A percentile compares a stretch with the other conserved stretches of the same genome.
phyloP scores from a whole-genome alignment of 2,113 vertebrate genomes.

The Barbus barbus region DNA sequence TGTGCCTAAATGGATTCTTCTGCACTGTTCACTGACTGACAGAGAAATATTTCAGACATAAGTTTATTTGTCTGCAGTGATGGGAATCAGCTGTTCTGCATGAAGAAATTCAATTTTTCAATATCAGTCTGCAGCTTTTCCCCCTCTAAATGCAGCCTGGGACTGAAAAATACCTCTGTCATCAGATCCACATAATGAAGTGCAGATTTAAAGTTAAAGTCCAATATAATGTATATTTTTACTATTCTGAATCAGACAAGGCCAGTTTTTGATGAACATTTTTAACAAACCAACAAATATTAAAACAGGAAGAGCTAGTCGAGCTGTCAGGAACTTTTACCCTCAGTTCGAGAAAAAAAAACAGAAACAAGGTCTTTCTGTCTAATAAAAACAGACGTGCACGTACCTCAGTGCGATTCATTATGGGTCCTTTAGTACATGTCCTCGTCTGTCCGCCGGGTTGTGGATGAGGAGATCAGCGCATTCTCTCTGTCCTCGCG shows the following conservation, averaged over 20 bases:
- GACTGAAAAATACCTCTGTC: background rate
- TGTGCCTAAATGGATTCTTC: background rate
- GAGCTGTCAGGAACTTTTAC: background rate
- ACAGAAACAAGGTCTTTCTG: background rate
- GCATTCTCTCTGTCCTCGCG: conserved; percentile 38
- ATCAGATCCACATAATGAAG: background rate
- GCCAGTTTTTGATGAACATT: background rate
- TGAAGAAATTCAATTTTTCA: background rate
- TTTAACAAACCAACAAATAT: background rate
- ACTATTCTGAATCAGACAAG: background rate
- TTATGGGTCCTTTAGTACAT: conserved; percentile 25
- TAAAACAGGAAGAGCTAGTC: background rate
- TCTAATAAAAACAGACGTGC: background rate
- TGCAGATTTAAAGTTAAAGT: background rate
- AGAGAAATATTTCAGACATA: background rate
- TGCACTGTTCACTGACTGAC: background rate
- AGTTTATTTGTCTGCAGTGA: conserved; percentile 18
- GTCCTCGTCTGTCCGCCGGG: background rate
- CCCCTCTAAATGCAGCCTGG: background rate
- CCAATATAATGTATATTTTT: background rate
- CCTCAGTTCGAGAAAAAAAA: background rate
- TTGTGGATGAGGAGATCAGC: conserved; percentile 40
- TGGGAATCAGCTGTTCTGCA: conserved; percentile 23
- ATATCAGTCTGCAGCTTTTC: background rate
- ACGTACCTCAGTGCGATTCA: conserved; percentile 60